Percentiles rank a stretch among this genome's conserved stretches.
Conservation (phyloP, 1,140 invertebrate species). For the Trypoxylus dichotomus region DNA sequence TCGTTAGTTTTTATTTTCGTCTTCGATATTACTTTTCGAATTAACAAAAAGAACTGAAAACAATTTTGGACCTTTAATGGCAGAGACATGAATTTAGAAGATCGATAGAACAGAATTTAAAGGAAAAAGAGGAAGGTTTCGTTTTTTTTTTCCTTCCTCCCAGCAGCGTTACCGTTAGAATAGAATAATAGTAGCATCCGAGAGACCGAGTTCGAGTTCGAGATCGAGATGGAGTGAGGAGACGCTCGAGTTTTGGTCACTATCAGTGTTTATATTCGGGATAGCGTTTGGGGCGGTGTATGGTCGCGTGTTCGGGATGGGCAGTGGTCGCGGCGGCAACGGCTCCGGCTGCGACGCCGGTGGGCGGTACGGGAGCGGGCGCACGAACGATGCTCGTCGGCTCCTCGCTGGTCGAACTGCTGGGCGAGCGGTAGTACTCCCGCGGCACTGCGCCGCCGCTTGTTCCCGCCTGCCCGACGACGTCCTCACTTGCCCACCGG, state of each 20-base stretch:
- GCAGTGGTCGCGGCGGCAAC: conserved; percentile 29
- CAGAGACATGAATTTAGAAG: too few relatives aligned
- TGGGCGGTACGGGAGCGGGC: conserved; percentile 42
- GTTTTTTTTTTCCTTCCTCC: too few relatives aligned
- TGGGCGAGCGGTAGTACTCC: conserved; percentile 58
- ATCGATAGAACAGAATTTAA: too few relatives aligned
- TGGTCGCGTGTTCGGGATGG: conserved; percentile 53
- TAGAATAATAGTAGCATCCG: too few relatives aligned
- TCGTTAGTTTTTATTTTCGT: too few relatives aligned
- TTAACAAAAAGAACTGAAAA: too few relatives aligned
- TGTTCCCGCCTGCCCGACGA: conserved; percentile 65
- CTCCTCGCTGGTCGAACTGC: conserved; percentile 50
- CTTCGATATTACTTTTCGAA: too few relatives aligned
- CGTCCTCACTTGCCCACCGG: conserved; percentile 88
- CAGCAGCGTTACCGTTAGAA: too few relatives aligned
- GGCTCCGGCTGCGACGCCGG: conserved; percentile 32
- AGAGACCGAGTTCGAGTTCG: too few relatives aligned
- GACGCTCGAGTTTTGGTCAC: conserved; percentile 42
- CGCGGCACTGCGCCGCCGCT: conserved; percentile 48
- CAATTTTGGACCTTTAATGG: too few relatives aligned
- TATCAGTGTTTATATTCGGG: conserved; percentile 67
- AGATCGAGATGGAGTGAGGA: too few relatives aligned
- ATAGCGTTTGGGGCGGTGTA: conserved; percentile 57
- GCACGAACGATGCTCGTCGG: conserved; percentile 52
- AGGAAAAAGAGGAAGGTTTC: too few relatives aligned